Base-by-base conservation (phyloP, 2,113 vertebrate species). In the Muntiacus muntjak region DNA sequence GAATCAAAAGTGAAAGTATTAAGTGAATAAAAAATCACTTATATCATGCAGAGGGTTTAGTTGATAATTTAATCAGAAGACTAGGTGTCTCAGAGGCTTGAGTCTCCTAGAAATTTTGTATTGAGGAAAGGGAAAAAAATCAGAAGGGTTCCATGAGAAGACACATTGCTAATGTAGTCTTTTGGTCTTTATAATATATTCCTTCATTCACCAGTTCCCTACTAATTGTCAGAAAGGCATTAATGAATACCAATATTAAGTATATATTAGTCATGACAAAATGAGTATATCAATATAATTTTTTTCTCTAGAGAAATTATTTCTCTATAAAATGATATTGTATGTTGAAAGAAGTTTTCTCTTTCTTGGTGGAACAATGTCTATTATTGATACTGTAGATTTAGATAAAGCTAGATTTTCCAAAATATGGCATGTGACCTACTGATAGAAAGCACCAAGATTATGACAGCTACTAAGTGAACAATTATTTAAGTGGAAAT, bases 21-120 rank as follows among this genome's bases (percentile, higher is more conserved):
- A 43, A 76, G 23, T 76, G 36, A 26, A 43, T 76, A 76, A 92
- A 79, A 91, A 55, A 40, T 60, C 33, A 64, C 26, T 83, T 82
- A 67, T 82, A n/a, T 89, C 25, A 88, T 36, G 7, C 23, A 93
- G 55, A 74, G 12, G 94, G 40, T 71, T 87, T 78, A 40, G 12
- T 47, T 85, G 89, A 95, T 96, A 84, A 93, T 93, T 97, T 87
- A 89, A 93, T 52, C n/a, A 90, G 14, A 81, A 45, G 7, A 55
- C 58, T 74, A 87, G 47, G 25, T 81, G 25, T 21, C 45, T 95
- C n/a, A 64, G 57, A 87, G 36, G 26, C 78, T 45, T 91, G n/a
- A 43, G 11, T 83, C 90, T 95, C 57, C 71, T 76, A 78, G 78
- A 67, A 95, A 91, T 78, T 89, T 89, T 96, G 5, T 71, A 43